A percentile compares a stretch with the other conserved stretches of the same genome.
Evolutionary conservation across 2,888 invertebrate genomes (phyloP).

Genomic region (Metallyticus violacea): DNA sequence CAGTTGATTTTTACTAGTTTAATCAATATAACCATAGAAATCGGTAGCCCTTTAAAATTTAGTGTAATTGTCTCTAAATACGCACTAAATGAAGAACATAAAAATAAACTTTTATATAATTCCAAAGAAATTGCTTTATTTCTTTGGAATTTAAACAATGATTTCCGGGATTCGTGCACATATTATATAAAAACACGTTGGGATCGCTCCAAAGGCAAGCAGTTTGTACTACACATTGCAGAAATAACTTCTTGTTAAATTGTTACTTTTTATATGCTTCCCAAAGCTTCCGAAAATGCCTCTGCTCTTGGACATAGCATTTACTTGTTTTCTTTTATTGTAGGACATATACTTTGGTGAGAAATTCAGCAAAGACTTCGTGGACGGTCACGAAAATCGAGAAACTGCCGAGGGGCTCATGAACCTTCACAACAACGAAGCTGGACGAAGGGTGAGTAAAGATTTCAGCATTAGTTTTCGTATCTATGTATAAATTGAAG

Average conservation of each 20-base stretch:
- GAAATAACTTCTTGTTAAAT: too few species aligned
- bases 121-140: too few species aligned
- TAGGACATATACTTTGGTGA: conserved; percentile 82
- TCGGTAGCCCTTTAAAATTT: too few species aligned
- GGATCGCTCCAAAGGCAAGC: too few species aligned
- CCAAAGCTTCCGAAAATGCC: background rate
- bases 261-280: background rate
- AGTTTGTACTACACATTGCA: background rate
- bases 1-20: too few species aligned
- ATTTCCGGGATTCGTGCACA: too few species aligned
- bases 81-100: too few species aligned
- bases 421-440: conserved; percentile 91
- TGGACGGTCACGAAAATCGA: conserved; percentile 75
- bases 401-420: conserved; percentile 73
- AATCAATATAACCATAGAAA: too few species aligned
- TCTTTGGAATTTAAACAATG: too few species aligned
- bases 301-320: background rate
- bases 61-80: too few species aligned
- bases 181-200: background rate
- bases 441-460: conserved; percentile 73
- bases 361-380: conserved; percentile 80
- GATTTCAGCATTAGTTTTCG: background rate
- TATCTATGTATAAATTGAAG: background rate
- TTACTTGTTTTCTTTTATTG: conserved; percentile 35
- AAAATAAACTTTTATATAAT: too few species aligned